Percentiles rank a stretch among this genome's conserved stretches.
These are phyloP conservation scores for Nephotettix cincticeps DNA, from an alignment of 1,140 invertebrate species.

Conservation along the genomic window DNA sequence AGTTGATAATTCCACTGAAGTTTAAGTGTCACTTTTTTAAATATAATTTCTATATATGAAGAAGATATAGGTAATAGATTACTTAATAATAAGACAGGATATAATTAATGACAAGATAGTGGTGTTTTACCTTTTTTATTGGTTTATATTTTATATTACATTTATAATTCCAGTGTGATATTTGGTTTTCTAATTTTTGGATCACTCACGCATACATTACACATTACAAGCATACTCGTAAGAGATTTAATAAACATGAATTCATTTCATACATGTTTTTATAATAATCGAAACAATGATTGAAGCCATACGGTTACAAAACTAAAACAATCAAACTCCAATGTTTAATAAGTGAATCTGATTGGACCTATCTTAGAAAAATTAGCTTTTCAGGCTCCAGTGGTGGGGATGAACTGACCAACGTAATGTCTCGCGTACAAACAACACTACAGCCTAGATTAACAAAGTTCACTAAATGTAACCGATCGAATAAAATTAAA, in stretches of 20 bases:
- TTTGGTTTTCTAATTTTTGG: constrained; percentile 9
- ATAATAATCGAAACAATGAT: too few species aligned
- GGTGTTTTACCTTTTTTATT: constrained; percentile 18
- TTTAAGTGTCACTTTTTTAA: too few species aligned
- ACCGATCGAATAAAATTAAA: constrained; percentile 2
- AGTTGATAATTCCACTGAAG: too few species aligned
- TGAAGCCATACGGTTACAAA: neutral
- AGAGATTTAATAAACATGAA: too few species aligned
- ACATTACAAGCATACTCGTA: constrained; percentile 5
- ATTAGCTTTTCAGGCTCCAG: constrained; percentile 14
- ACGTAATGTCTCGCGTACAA: neutral
- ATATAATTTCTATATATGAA: too few species aligned
- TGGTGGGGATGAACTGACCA: neutral
- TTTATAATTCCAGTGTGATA: constrained; percentile 9
- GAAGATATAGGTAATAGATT: too few species aligned
- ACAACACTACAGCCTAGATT: neutral
- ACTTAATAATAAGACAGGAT: too few species aligned
- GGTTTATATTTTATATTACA: constrained; percentile 2
- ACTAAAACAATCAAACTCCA: neutral
- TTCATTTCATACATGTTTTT: too few species aligned
- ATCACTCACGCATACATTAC: constrained; percentile 7
- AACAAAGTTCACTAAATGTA: constrained; percentile 1
- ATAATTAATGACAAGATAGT: too few species aligned
- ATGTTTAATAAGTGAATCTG: neutral
- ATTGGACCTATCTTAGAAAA: constrained; percentile 13